These are phyloP conservation scores for Muntiacus muntjak DNA, from an alignment of 2,113 vertebrate species.

Conservation along the genomic window DNA sequence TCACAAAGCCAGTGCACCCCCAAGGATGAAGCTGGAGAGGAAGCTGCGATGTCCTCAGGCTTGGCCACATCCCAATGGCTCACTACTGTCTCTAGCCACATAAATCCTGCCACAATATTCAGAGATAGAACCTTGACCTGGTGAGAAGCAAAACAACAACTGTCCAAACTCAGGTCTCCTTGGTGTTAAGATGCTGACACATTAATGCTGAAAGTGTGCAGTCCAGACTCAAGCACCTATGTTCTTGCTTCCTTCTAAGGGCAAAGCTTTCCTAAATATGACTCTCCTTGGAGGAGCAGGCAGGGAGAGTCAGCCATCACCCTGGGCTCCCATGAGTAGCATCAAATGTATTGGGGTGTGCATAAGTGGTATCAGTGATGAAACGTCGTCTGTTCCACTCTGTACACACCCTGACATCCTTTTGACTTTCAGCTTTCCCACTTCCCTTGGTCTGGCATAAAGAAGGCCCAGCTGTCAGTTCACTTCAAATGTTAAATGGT, in stretches of 20 bases:
- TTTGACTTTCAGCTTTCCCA: not conserved
- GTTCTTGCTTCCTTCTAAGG: not conserved
- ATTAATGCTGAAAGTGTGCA: not conserved
- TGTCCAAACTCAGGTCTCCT: not conserved
- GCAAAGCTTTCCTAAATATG: not conserved
- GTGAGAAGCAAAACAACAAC: not conserved
- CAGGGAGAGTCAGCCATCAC: not conserved
- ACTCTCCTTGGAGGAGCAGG: not conserved
- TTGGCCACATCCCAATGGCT: not conserved
- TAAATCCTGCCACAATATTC: not conserved
- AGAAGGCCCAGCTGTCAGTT: not conserved
- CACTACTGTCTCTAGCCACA: not conserved
- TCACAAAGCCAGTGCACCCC: not conserved
- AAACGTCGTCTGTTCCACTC: not conserved
- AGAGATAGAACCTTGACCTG: not conserved
- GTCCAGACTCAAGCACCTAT: not conserved
- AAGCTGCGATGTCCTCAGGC: not conserved
- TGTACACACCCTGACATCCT: not conserved
- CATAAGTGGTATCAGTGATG: not conserved
- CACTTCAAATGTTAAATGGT: not conserved
- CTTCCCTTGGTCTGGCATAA: not conserved
- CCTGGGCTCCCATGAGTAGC: not conserved
- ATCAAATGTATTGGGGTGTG: not conserved
- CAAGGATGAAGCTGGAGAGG: too few species aligned
- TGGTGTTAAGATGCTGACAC: not conserved